phyloP scores from a whole-genome alignment of 1,140 invertebrate species.

The Lepidurus apus region DNA sequence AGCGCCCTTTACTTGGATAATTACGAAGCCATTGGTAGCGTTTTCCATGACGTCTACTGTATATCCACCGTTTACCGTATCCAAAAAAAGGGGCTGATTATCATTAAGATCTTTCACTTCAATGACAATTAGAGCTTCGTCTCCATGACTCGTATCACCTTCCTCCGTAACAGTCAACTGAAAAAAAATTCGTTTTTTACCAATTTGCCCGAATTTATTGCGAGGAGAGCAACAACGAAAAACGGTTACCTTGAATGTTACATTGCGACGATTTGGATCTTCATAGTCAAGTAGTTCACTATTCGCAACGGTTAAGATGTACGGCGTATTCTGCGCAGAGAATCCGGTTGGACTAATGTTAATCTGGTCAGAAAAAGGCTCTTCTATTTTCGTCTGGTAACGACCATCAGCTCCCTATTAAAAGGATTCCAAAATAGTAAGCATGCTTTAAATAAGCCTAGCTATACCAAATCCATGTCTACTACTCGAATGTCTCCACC shows the following conservation, averaged over 20 bases:
- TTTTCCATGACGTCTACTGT: background rate
- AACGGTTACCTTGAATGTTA: slow-evolving; percentile 7
- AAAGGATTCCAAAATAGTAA: background rate
- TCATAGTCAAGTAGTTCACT: slow-evolving; percentile 24
- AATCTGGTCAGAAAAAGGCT: background rate
- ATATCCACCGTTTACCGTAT: background rate
- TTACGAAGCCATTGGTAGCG: background rate
- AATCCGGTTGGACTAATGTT: slow-evolving; percentile 14
- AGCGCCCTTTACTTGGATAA: background rate
- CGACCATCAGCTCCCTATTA: slow-evolving; percentile 7
- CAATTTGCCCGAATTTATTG: background rate
- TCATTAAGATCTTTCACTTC: slow-evolving; percentile 26
- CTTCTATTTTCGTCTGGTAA: background rate
- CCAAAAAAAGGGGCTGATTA: slow-evolving; percentile 13
- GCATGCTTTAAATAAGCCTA: background rate
- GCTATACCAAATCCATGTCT: slow-evolving; percentile 24
- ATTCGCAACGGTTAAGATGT: slow-evolving; percentile 2
- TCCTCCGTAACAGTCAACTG: slow-evolving; percentile 20
- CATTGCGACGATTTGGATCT: background rate
- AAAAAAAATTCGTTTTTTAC: background rate
- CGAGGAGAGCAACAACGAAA: background rate
- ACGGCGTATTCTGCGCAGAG: background rate
- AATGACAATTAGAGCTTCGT: background rate
- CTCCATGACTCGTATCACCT: background rate
- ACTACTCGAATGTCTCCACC: slow-evolving; percentile 10